Evolutionary conservation across 2,797 vertebrate genomes (phyloP).

Genomic region (Buphagus erythrorhynchus): DNA sequence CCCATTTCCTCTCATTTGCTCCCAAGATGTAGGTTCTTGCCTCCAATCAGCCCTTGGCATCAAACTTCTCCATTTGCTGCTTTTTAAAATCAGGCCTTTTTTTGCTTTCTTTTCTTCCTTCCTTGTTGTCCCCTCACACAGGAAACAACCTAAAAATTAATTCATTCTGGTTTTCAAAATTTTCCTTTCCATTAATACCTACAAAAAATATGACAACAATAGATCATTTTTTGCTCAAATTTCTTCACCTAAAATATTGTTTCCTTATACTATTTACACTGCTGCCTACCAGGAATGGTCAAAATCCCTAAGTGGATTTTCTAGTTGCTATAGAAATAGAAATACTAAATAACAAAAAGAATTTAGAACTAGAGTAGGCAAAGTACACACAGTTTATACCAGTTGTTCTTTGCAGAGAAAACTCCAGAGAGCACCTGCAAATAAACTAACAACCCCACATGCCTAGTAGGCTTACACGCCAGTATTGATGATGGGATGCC

Average conservation of each 20-base stretch:
- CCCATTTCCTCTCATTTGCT: constrained; percentile 62
- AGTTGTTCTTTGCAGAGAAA: constrained; percentile 18
- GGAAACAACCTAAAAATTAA: constrained; percentile 23
- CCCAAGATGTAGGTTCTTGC: constrained; percentile 55
- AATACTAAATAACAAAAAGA: constrained; percentile 24
- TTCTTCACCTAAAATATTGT: background rate
- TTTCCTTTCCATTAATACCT: background rate
- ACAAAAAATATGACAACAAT: background rate
- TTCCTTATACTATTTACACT: background rate
- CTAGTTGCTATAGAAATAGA: constrained; percentile 47
- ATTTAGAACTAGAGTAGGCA: background rate
- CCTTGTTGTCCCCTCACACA: background rate
- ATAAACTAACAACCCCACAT: background rate
- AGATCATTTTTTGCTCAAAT: background rate
- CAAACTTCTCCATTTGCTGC: constrained; percentile 12
- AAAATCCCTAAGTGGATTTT: constrained; percentile 22
- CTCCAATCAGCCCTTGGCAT: constrained; percentile 14
- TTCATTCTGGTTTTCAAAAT: background rate
- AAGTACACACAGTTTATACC: constrained; percentile 42
- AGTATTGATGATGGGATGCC: background rate
- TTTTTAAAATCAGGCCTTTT: background rate
- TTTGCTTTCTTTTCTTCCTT: background rate
- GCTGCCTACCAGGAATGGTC: constrained; percentile 3
- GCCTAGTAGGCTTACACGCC: background rate
- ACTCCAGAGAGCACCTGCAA: constrained; percentile 21